These are phyloP conservation scores for Sitta carolinensis DNA, from an alignment of 2,797 vertebrate genomes.

Conservation along the genomic window DNA sequence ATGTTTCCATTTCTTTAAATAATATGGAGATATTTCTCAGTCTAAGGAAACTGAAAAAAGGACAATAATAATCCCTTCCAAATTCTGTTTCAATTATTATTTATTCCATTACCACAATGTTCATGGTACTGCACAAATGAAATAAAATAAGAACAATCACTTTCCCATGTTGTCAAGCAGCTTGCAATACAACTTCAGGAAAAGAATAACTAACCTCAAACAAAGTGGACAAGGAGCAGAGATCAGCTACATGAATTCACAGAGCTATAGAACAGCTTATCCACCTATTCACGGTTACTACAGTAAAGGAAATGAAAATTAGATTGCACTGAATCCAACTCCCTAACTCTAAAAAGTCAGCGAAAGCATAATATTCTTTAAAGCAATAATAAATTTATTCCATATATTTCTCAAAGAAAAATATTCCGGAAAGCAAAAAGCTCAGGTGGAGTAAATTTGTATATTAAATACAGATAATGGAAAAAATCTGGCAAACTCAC, in stretches of 20 bases:
- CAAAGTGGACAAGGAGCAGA: background rate
- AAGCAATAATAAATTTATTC: background rate
- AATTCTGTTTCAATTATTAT: constrained; percentile 8
- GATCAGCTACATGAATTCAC: background rate
- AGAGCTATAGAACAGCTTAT: background rate
- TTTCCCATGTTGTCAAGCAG: background rate
- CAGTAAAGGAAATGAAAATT: background rate
- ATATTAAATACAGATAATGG: background rate
- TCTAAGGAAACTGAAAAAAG: background rate
- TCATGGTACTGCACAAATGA: background rate
- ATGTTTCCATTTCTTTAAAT: constrained; percentile 4
- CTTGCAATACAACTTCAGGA: background rate
- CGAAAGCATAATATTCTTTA: background rate
- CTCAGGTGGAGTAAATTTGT: background rate
- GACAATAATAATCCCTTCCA: background rate
- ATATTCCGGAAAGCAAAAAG: background rate
- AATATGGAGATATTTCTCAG: background rate
- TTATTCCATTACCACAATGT: constrained; percentile 11
- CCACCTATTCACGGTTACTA: background rate
- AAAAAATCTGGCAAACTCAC: background rate
- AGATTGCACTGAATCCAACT: background rate
- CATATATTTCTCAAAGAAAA: background rate
- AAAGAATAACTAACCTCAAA: background rate
- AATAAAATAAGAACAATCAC: background rate
- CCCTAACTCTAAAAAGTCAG: background rate